These are phyloP conservation scores for Esox lucius DNA, from an alignment of 2,797 vertebrate species.

Conservation along the genomic window DNA sequence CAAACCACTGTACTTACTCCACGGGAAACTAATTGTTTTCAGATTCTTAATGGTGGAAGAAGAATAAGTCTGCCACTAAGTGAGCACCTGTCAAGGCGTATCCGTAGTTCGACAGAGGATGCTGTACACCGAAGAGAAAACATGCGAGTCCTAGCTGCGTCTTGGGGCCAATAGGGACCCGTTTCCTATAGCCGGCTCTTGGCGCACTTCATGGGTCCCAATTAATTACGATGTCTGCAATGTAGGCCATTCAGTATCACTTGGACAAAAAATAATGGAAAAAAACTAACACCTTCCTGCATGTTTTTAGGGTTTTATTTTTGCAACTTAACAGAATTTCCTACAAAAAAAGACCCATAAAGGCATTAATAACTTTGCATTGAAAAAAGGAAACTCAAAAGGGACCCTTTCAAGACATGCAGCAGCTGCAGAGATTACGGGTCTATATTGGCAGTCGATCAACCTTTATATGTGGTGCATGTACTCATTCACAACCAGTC, in stretches of 20 bases:
- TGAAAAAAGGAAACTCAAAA: constrained; percentile 17
- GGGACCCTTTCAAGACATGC: background rate
- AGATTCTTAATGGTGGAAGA: constrained; percentile 21
- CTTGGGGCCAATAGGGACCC: background rate
- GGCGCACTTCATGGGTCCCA: background rate
- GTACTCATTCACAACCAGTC: background rate
- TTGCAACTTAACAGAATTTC: constrained; percentile 51
- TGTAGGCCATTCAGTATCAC: background rate
- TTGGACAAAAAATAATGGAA: background rate
- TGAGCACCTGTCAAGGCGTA: constrained; percentile 14
- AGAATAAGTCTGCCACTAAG: constrained; percentile 29
- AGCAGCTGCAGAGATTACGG: background rate
- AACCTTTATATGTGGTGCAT: background rate
- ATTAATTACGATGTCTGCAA: background rate
- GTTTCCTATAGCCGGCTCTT: background rate
- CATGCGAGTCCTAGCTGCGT: background rate
- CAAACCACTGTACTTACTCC: constrained; percentile 12
- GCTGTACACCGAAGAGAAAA: background rate
- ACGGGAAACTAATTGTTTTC: constrained; percentile 40
- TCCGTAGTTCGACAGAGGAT: constrained; percentile 13
- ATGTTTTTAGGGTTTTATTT: constrained; percentile 44
- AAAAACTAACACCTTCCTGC: background rate
- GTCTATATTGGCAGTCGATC: background rate
- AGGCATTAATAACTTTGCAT: constrained; percentile 34
- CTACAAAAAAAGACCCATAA: constrained; percentile 37